Percentiles rank a stretch among this genome's conserved stretches.
phyloP scores from a whole-genome alignment of 2,113 vertebrate species.

The Chaetodon trifascialis region DNA sequence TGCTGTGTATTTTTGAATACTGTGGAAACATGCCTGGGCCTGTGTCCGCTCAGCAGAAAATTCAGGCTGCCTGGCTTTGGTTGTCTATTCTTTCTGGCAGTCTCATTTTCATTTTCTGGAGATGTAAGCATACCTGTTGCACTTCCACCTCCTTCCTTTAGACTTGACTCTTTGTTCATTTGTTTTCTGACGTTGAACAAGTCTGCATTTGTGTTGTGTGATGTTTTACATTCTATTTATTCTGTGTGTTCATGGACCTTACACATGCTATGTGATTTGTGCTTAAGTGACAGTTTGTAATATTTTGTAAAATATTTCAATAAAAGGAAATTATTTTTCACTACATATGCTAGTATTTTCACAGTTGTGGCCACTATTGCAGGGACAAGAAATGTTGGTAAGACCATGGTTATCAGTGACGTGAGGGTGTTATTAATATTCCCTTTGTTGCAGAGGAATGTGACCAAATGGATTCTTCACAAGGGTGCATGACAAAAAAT shows the following conservation, averaged over 20 bases:
- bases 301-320: slow-evolving; percentile 73
- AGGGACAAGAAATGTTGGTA: background rate
- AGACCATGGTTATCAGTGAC: background rate
- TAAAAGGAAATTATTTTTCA: slow-evolving; percentile 75
- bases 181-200: slow-evolving; percentile 42
- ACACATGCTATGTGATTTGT: slow-evolving; percentile 67
- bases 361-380: background rate
- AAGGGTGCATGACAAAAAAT: background rate
- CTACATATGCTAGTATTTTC: slow-evolving; percentile 25
- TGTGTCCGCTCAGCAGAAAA: slow-evolving; percentile 40
- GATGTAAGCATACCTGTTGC: slow-evolving; percentile 42
- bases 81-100: background rate
- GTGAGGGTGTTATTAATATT: background rate
- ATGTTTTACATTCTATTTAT: slow-evolving; percentile 75
- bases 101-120: slow-evolving; percentile 26
- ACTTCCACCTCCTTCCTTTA: slow-evolving; percentile 31
- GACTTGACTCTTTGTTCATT: slow-evolving; percentile 35
- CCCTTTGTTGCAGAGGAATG: background rate
- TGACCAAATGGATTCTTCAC: background rate
- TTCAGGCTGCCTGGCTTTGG: slow-evolving; percentile 27
- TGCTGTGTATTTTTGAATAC: slow-evolving; percentile 41
- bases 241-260: slow-evolving; percentile 70
- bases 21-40: slow-evolving; percentile 41
- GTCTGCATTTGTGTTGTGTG: slow-evolving; percentile 61
- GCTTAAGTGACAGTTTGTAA: slow-evolving; percentile 70